phyloP scores from a whole-genome alignment of 2,797 vertebrate genomes.

The Microchirus variegatus region DNA sequence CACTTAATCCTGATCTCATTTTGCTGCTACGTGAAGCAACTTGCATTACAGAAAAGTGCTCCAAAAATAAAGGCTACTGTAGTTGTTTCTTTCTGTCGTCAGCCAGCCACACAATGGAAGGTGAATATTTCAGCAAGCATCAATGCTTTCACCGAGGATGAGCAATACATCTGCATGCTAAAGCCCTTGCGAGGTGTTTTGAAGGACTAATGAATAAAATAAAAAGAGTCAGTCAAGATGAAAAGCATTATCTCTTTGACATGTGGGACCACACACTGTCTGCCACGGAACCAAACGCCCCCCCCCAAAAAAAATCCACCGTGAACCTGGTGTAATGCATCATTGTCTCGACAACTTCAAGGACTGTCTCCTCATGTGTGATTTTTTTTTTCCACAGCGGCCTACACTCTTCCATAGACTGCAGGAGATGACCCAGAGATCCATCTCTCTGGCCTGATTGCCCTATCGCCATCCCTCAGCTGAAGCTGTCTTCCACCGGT shows the following conservation, averaged over 20 bases:
- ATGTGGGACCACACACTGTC: neutral
- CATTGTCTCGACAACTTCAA: conserved; percentile 2
- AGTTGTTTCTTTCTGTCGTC: neutral
- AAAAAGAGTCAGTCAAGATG: neutral
- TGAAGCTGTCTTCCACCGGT: neutral
- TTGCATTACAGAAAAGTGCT: neutral
- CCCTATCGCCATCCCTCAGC: neutral
- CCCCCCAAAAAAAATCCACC: neutral
- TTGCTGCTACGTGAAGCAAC: neutral
- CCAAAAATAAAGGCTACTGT: neutral
- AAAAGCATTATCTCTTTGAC: neutral
- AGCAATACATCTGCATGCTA: neutral
- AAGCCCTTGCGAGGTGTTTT: neutral
- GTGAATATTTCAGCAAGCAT: neutral
- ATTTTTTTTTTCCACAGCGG: conserved; percentile 6
- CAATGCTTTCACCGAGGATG: neutral
- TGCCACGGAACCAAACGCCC: conserved; percentile 1
- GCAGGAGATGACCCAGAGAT: neutral
- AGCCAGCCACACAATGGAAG: neutral
- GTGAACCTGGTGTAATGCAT: conserved; percentile 6
- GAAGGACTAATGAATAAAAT: neutral
- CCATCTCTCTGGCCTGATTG: neutral
- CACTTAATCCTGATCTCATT: too few relatives aligned
- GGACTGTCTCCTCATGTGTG: neutral
- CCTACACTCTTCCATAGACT: neutral